phyloP scores from a whole-genome alignment of 2,113 vertebrate genomes.

The Enhydra lutris region DNA sequence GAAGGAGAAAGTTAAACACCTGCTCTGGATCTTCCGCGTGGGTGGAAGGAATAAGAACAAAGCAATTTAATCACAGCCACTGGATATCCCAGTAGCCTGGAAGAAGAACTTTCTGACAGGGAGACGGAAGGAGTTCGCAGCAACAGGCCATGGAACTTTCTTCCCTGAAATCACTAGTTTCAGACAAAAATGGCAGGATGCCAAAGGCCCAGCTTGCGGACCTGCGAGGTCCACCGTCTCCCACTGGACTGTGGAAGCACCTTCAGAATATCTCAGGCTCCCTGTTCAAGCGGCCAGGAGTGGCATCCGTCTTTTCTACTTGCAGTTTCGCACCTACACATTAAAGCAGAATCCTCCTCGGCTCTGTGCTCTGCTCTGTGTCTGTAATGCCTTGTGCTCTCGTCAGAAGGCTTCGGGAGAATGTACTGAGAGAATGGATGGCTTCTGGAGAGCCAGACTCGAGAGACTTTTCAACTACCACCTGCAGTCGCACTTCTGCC shows the following conservation, averaged over 20 bases:
- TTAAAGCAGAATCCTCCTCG: neutral
- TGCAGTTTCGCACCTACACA: neutral
- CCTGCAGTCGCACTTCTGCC: slow-evolving; percentile 41
- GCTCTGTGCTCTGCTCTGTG: neutral
- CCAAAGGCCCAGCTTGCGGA: neutral
- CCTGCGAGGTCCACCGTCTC: neutral
- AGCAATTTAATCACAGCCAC: neutral
- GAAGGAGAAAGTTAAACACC: neutral
- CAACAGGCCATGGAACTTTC: neutral
- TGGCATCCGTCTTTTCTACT: slow-evolving; percentile 13
- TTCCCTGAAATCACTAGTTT: neutral
- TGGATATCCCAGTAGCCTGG: neutral
- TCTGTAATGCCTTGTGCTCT: neutral
- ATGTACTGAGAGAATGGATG: neutral
- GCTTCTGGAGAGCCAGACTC: slow-evolving; percentile 33
- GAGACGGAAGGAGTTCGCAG: neutral
- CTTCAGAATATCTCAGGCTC: neutral
- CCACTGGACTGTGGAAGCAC: neutral
- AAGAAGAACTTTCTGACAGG: neutral
- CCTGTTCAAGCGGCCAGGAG: neutral
- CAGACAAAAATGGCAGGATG: neutral
- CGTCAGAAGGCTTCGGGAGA: neutral
- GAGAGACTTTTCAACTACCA: neutral
- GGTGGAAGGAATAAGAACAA: slow-evolving; percentile 11
- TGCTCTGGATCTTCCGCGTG: neutral